A percentile compares a stretch with the other conserved stretches of the same genome.
Conservation (phyloP, 23 tunicate species). For the Halocynthia aurantium region DNA sequence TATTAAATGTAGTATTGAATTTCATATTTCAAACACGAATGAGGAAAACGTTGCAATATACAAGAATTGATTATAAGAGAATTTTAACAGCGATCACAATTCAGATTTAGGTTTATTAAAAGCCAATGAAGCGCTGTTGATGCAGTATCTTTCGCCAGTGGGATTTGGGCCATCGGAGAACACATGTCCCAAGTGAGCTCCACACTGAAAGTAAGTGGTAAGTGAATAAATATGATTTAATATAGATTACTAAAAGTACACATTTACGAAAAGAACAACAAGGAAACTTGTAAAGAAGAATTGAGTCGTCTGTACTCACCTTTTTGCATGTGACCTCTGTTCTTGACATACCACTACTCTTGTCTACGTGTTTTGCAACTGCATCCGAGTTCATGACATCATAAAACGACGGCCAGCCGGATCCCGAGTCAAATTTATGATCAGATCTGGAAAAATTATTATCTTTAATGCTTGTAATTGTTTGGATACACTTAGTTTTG, state of each 20-base stretch:
- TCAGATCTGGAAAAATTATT: slow-evolving; percentile 54
- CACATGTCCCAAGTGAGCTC: slow-evolving; percentile 76
- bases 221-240: neutral
- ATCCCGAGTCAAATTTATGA: slow-evolving; percentile 90
- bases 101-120: slow-evolving; percentile 38
- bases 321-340: slow-evolving; percentile 77
- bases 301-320: slow-evolving; percentile 24
- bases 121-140: slow-evolving; percentile 71
- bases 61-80: neutral
- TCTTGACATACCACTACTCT: slow-evolving; percentile 56
- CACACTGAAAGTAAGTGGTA: slow-evolving; percentile 53
- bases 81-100: neutral
- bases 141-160: slow-evolving; percentile 68
- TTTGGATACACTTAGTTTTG: too few species aligned
- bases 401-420: slow-evolving; percentile 96
- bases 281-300: neutral
- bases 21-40: slow-evolving; percentile 1
- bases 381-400: slow-evolving; percentile 28
- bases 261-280: neutral
- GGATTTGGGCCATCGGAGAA: slow-evolving; percentile 71
- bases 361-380: slow-evolving; percentile 40
- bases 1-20: neutral
- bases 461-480: too few species aligned
- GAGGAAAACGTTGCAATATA: neutral
- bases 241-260: too few species aligned